A percentile compares a stretch with the other conserved stretches of the same genome.
These are phyloP conservation scores for Emydura subglobosa DNA, from an alignment of 2,113 vertebrate species.

Conservation along the genomic window DNA sequence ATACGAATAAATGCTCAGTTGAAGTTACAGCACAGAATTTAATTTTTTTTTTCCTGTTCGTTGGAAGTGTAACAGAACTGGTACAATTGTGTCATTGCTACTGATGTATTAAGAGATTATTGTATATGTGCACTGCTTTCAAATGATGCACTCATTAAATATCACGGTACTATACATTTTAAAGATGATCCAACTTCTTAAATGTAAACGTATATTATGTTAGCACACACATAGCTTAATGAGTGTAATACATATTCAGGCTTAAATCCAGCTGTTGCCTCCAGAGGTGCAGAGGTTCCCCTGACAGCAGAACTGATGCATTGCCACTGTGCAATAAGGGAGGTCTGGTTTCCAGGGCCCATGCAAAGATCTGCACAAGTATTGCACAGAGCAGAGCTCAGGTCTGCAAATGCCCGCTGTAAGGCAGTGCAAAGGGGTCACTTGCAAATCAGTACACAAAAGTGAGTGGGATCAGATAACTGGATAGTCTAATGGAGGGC, in stretches of 20 bases:
- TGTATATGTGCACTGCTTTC: neutral
- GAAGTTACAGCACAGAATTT: neutral
- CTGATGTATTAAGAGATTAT: neutral
- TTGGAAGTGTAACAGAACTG: neutral
- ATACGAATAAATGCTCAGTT: neutral
- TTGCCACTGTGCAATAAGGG: neutral
- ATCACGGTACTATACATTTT: neutral
- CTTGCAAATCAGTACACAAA: neutral
- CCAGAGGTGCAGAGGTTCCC: neutral
- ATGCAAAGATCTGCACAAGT: neutral
- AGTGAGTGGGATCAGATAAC: neutral
- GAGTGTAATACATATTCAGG: neutral
- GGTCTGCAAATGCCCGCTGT: neutral
- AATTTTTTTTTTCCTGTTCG: neutral
- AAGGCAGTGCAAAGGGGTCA: neutral
- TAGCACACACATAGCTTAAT: neutral
- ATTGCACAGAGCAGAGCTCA: rapidly evolving
- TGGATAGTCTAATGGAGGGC: neutral
- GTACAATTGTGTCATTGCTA: neutral
- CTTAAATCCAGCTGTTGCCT: neutral
- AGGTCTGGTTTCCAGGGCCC: neutral
- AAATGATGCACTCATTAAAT: neutral
- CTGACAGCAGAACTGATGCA: neutral
- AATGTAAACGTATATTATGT: neutral
- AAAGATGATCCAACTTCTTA: neutral